Conservation (phyloP, 2,888 invertebrate genomes). For the Eristalinus aeneus region DNA sequence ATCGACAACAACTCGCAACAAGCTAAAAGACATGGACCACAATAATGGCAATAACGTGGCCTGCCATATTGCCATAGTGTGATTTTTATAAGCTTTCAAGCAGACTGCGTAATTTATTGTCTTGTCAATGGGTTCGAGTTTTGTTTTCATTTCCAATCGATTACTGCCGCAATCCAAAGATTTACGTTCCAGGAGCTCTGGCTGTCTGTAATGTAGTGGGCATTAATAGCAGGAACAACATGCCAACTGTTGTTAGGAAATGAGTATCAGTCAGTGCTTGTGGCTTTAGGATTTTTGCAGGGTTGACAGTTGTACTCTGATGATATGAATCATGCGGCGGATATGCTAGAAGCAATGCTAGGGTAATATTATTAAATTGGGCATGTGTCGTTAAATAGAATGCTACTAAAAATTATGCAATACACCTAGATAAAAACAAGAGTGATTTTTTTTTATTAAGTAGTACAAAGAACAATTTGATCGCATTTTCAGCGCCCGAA, state of each 20-base stretch:
- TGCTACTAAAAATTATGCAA: too few relatives aligned
- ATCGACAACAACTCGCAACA: not conserved
- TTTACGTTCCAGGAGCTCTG: conserved; percentile 11
- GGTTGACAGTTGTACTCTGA: conserved; percentile 27
- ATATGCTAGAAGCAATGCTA: conserved; percentile 36
- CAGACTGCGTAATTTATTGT: conserved; percentile 54
- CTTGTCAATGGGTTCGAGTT: conserved; percentile 54
- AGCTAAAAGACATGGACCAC: conserved; percentile 29
- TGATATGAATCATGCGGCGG: conserved; percentile 29
- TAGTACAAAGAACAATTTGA: too few relatives aligned
- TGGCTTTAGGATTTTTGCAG: conserved; percentile 34
- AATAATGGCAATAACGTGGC: conserved; percentile 55
- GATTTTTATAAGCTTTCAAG: conserved; percentile 56
- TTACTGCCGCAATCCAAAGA: conserved; percentile 32
- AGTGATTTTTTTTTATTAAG: too few relatives aligned
- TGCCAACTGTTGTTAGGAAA: conserved; percentile 46
- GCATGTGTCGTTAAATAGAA: too few relatives aligned
- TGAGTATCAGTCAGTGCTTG: conserved; percentile 34
- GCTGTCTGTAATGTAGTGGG: not conserved
- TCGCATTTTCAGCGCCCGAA: too few relatives aligned
- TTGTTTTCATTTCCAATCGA: conserved; percentile 51
- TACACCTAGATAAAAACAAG: too few relatives aligned
- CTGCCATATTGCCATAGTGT: conserved; percentile 57
- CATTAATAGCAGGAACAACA: conserved; percentile 2
- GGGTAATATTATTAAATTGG: conserved; percentile 9